Evolutionary conservation across 2,888 invertebrate species (phyloP).

Genomic region (Xylota segnis): DNA sequence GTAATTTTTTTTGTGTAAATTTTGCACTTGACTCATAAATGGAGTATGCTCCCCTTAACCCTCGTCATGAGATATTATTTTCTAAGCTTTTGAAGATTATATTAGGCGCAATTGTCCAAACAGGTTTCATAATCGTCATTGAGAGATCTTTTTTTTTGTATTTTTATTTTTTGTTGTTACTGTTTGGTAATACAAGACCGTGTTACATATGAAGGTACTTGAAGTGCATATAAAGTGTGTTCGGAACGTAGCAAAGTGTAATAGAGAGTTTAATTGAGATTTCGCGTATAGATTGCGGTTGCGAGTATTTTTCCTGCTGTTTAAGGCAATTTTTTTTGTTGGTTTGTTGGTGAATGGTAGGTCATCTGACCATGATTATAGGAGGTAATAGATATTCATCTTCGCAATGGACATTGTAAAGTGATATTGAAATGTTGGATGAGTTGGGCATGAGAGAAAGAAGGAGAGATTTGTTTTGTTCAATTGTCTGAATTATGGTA

Average conservation of each 20-base stretch:
- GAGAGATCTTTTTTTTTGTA: conserved; percentile 36
- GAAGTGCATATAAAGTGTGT: conserved; percentile 69
- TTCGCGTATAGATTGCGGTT: conserved; percentile 54
- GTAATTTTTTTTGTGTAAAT: conserved; percentile 13
- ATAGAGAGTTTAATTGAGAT: conserved; percentile 68
- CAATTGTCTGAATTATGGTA: background rate
- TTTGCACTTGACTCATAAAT: conserved; percentile 62
- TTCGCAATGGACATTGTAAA: conserved; percentile 27
- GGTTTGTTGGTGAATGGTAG: conserved; percentile 28
- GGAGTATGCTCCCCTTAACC: conserved; percentile 33
- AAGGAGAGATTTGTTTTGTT: background rate
- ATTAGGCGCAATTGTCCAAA: conserved; percentile 69
- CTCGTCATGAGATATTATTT: conserved; percentile 28
- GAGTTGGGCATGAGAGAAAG: background rate
- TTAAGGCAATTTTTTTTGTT: conserved; percentile 11
- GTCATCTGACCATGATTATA: conserved; percentile 55
- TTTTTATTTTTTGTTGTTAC: conserved; percentile 19
- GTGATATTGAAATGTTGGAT: background rate
- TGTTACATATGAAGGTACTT: conserved; percentile 74
- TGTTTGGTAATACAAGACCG: conserved; percentile 62
- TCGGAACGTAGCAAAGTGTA: conserved; percentile 51
- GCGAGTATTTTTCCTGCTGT: conserved; percentile 12
- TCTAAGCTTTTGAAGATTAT: conserved; percentile 54
- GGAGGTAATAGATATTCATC: conserved; percentile 61
- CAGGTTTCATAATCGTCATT: conserved; percentile 72